A percentile compares a stretch with the other conserved stretches of the same genome.
Evolutionary conservation across 2,888 invertebrate genomes (phyloP).

Genomic region (Drosophila longiperda): DNA sequence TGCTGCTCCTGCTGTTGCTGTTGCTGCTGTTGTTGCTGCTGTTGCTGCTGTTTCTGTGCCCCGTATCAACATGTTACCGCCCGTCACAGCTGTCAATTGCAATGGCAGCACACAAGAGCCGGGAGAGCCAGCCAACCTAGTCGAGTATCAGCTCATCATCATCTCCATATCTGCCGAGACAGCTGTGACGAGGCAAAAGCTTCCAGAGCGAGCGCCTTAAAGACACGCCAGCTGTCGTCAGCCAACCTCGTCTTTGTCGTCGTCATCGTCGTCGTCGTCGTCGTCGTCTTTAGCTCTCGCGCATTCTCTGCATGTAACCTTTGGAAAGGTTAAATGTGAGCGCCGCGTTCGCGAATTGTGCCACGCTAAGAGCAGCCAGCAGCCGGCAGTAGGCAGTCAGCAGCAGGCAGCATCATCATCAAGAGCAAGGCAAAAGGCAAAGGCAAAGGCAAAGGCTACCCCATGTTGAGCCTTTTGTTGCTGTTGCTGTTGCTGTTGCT

Average conservation of each 20-base stretch:
- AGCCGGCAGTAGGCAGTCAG: constrained; percentile 8
- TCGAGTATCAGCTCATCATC: constrained; percentile 52
- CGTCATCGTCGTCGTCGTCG: constrained; percentile 5
- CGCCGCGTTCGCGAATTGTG: constrained; percentile 68
- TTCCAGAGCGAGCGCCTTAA: constrained; percentile 30
- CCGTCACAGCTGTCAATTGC: constrained; percentile 72
- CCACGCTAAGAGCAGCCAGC: constrained; percentile 51
- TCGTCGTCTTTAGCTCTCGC: constrained; percentile 37
- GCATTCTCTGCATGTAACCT: constrained; percentile 63
- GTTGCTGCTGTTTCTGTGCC: not conserved
- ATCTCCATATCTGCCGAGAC: constrained; percentile 55
- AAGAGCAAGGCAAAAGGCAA: constrained; percentile 48
- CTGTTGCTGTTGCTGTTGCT: constrained; percentile 13
- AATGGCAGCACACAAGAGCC: constrained; percentile 18
- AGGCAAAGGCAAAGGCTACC: constrained; percentile 36
- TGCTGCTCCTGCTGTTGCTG: not conserved
- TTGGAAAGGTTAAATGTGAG: constrained; percentile 74
- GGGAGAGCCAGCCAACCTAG: constrained; percentile 23
- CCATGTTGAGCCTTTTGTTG: constrained; percentile 27
- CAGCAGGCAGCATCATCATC: constrained; percentile 22
- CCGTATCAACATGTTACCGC: constrained; percentile 61
- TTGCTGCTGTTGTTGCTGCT: not conserved
- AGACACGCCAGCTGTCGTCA: constrained; percentile 52
- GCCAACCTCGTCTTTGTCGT: constrained; percentile 21
- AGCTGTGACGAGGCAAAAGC: constrained; percentile 56